Conservation (phyloP, 2,888 invertebrate genomes). For the Zaprionus obscuricornis region DNA sequence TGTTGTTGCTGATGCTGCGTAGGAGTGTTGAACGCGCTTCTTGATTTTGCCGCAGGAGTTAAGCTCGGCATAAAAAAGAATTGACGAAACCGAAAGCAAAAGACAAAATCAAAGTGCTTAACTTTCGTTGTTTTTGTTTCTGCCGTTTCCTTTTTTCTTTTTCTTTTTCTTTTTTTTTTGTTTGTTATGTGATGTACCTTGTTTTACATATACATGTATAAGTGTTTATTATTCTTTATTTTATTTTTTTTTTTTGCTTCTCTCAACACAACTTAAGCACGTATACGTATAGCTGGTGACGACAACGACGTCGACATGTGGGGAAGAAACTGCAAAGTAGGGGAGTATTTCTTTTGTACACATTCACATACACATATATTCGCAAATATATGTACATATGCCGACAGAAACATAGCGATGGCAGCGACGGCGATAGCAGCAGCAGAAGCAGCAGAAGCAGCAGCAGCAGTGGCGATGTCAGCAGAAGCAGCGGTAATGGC, state of each 20-base stretch:
- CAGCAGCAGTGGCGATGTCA: conserved; percentile 9
- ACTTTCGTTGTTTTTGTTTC: conserved; percentile 55
- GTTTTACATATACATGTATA: conserved; percentile 32
- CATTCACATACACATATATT: no score
- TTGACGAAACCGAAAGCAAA: conserved; percentile 49
- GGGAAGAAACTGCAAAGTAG: conserved; percentile 71
- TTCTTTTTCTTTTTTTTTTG: conserved; percentile 25
- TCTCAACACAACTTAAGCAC: conserved; percentile 72
- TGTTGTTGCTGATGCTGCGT: conserved; percentile 37
- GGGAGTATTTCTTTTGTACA: conserved; percentile 46
- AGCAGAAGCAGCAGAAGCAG: conserved; percentile 17
- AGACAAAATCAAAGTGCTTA: conserved; percentile 54
- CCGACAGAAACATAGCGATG: conserved; percentile 22
- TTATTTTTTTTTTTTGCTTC: conserved; percentile 34
- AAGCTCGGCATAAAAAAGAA: conserved; percentile 40
- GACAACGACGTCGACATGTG: conserved; percentile 57
- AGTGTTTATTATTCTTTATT: conserved; percentile 23
- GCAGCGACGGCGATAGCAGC: conserved; percentile 3
- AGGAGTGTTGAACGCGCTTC: conserved; percentile 59
- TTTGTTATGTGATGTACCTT: conserved; percentile 46
- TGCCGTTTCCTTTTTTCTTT: conserved; percentile 40
- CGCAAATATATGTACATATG: neutral
- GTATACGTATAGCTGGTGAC: conserved; percentile 55
- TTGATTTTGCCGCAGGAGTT: conserved; percentile 41
- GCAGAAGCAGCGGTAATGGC: no score